These are phyloP conservation scores for Siniperca obscura DNA, from an alignment of 2,797 vertebrate species.

Conservation along the genomic window DNA sequence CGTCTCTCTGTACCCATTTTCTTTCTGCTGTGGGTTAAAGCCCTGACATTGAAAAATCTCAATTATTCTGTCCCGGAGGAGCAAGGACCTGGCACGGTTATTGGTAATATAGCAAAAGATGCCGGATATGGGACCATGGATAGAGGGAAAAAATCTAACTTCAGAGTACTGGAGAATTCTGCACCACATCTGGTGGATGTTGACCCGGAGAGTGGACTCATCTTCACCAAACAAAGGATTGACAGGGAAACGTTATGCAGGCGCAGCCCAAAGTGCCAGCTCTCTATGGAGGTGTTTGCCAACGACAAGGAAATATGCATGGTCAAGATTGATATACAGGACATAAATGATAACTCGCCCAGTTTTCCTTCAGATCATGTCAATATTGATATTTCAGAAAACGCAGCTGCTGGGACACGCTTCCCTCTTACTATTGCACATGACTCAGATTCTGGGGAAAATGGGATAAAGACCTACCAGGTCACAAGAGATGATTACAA, in stretches of 20 bases:
- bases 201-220: conserved; percentile 96
- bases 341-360: conserved; percentile 87
- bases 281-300: conserved; percentile 98
- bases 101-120: conserved; percentile 98
- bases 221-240: conserved; percentile 97
- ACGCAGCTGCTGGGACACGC: conserved; percentile 82
- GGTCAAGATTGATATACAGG: conserved; percentile 90
- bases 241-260: conserved; percentile 97
- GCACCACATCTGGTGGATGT: conserved; percentile 96
- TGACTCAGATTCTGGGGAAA: conserved; percentile 95
- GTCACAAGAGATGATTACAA: conserved; percentile 97
- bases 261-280: conserved; percentile 95
- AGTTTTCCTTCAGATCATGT: conserved; percentile 83
- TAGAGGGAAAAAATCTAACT: conserved; percentile 92
- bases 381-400: conserved; percentile 86
- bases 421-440: conserved; percentile 92
- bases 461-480: conserved; percentile 96
- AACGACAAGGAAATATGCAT: conserved; percentile 99
- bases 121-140: conserved; percentile 89
- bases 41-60: conserved; percentile 96
- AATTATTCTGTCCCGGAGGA: conserved; percentile 99
- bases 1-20: conserved; percentile 95
- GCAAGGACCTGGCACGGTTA: conserved; percentile 95
- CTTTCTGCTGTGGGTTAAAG: conserved; percentile 94
- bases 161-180: conserved; percentile 97